Conservation (phyloP, 2,888 invertebrate species). For the Prostheceraeus crozeri region DNA sequence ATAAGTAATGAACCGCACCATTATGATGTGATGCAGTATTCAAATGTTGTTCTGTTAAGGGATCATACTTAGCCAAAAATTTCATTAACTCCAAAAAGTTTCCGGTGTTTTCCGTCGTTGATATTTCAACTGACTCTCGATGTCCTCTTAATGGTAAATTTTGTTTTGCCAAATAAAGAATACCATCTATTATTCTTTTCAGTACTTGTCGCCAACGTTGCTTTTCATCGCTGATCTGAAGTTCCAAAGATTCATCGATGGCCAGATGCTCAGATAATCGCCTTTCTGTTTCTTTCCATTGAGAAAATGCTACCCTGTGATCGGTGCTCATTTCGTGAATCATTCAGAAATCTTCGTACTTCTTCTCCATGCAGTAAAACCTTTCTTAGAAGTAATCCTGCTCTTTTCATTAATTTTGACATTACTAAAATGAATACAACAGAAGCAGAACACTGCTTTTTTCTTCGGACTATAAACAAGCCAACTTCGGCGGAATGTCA, state of each 20-base stretch:
- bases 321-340: no score
- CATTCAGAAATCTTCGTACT: no score
- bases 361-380: no score
- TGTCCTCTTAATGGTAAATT: slow-evolving; percentile 17
- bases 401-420: no score
- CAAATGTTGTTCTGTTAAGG: background rate
- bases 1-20: slow-evolving; percentile 10
- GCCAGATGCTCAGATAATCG: background rate
- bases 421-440: no score
- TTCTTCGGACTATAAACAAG: no score
- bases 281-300: slow-evolving; percentile 19
- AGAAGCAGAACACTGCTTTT: no score
- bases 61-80: slow-evolving; percentile 13
- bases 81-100: slow-evolving; percentile 13
- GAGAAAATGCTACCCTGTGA: slow-evolving; percentile 4
- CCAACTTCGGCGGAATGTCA: no score
- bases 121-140: background rate
- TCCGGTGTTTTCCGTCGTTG: background rate
- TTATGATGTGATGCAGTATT: background rate
- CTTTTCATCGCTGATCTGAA: background rate
- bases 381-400: no score
- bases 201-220: background rate
- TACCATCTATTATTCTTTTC: background rate
- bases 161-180: slow-evolving; percentile 1
- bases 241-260: slow-evolving; percentile 2